These are phyloP conservation scores for Diadegma fenestrale DNA, from an alignment of 2,888 invertebrate genomes.

Conservation along the genomic window DNA sequence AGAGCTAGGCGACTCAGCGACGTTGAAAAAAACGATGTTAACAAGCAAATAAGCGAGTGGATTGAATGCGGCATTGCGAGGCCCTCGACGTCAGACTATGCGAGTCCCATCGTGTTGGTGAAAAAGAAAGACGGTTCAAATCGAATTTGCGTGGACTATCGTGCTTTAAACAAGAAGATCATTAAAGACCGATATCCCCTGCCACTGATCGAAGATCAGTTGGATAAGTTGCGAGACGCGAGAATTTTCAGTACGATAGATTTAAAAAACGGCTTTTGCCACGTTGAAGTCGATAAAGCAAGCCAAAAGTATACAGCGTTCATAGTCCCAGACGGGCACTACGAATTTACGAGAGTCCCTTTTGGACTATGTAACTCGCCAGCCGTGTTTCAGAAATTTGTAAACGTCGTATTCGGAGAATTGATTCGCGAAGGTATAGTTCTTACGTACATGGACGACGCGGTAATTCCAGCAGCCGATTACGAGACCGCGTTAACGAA, in stretches of 20 bases:
- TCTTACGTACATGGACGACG: background rate
- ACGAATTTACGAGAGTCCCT: background rate
- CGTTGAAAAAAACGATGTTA: background rate
- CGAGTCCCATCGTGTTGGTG: background rate
- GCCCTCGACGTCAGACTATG: background rate
- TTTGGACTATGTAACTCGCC: background rate
- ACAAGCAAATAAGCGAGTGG: background rate
- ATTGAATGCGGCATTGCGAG: background rate
- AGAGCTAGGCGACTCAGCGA: background rate
- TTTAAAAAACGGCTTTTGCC: background rate
- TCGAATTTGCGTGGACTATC: background rate
- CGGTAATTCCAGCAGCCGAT: background rate
- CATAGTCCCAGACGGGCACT: background rate
- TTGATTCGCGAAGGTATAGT: background rate
- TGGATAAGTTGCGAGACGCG: background rate
- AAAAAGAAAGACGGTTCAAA: background rate
- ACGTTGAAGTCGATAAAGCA: background rate
- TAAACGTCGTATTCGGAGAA: background rate
- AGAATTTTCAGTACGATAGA: background rate
- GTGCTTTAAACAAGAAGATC: background rate
- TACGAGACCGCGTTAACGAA: background rate
- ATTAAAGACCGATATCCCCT: constrained; percentile 5
- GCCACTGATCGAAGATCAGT: background rate
- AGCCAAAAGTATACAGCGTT: constrained; percentile 6
- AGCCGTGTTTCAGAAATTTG: background rate